These are phyloP conservation scores for Pherbina coryleti DNA, from an alignment of 2,888 invertebrate species.

Conservation along the genomic window DNA sequence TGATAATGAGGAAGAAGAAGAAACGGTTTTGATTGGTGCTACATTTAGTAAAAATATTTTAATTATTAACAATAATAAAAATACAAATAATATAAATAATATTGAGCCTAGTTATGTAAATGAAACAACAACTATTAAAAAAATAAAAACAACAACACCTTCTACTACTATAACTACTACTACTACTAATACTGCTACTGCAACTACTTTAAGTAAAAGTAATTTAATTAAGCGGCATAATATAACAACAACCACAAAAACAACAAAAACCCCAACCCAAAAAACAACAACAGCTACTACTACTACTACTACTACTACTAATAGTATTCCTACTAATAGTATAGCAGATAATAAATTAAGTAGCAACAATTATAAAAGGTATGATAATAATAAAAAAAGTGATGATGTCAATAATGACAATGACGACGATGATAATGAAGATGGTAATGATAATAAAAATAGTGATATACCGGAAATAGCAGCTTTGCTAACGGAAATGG, in stretches of 20 bases:
- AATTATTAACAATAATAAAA: constrained; percentile 45
- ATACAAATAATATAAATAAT: constrained; percentile 32
- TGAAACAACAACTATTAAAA: neutral
- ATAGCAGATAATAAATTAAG: constrained; percentile 12
- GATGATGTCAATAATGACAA: neutral
- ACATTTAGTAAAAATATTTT: constrained; percentile 52
- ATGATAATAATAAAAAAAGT: constrained; percentile 1
- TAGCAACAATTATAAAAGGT: neutral
- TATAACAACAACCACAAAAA: constrained; percentile 7
- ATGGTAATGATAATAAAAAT: neutral
- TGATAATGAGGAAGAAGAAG: constrained; percentile 46
- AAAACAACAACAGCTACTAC: constrained; percentile 34
- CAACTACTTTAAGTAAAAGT: constrained; percentile 13
- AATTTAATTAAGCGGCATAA: constrained; percentile 40
- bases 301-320: constrained; percentile 34
- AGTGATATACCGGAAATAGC: constrained; percentile 20
- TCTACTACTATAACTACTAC: constrained; percentile 4
- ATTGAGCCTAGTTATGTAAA: constrained; percentile 25
- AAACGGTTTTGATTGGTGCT: constrained; percentile 58
- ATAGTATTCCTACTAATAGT: constrained; percentile 26
- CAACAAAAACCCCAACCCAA: neutral
- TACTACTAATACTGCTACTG: neutral
- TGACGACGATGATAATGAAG: neutral
- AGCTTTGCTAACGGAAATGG: constrained; percentile 8
- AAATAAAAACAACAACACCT: neutral